Base-by-base conservation (phyloP, 2,888 invertebrate genomes). In the Cataglyphis livida region DNA sequence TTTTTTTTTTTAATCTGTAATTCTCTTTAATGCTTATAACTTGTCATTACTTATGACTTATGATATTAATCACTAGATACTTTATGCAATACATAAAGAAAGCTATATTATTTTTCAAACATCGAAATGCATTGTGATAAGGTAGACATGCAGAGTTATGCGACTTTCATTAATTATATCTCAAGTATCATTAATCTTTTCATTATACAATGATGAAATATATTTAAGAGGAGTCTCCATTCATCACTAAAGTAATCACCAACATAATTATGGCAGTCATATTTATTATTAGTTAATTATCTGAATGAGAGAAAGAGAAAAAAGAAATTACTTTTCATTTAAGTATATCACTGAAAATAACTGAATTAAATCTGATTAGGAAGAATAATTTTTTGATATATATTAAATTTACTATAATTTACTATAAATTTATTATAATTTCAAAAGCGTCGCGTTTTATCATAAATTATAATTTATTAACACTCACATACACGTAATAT, bases 281-380 rank as follows among this genome's bases (percentile, higher is more conserved):
- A 15, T 73, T 73, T 59, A 18, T 62, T 41, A 41, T 57, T 62
- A 61, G 41, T 28, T 15, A 15, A 61, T 28, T n/a, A 15, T 48
- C 41, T 48, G 6, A 62, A 62, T 28, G 10, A 71, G 57, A 18
- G 41, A 74, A 32, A 62, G 32, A 21, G 21, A 18, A 48, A 18
- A 18, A 5, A 48, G 3, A 15, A 44, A 44, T 44, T 44, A 44
- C 12, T 48, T 48, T 48, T 25, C 10, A 25, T 54, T 35, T 35
- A 51, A 54, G 15, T 51, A 4, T n/a, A n/a, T 54, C 51, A 35
- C 54, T 48, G 48, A 48, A 54, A 71, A 71, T 71, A 71, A 71
- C 10, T 15, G 35, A 10, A 71, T 71, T 71, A 57, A 71, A 71
- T 54, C 10, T 25, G 25, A 57, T 38, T 21, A 38, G 44, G 15